Evolutionary conservation across 1,140 invertebrate genomes (phyloP).

Genomic region (Drosophila ercepeae): DNA sequence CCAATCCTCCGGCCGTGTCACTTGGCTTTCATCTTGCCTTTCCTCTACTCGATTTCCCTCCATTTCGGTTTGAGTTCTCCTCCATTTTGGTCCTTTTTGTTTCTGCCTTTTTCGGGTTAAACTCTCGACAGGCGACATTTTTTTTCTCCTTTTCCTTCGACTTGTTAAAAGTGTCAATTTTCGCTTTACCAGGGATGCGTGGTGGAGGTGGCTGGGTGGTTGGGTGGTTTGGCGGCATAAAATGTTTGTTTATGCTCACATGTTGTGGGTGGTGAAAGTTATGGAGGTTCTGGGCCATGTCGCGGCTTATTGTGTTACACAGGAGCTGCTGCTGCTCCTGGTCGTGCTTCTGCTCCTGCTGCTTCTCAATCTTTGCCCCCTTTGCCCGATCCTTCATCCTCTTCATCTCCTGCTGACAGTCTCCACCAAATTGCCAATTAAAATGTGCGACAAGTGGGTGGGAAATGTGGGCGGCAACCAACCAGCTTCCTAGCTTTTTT

Average conservation of each 20-base stretch:
- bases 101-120: conserved; percentile 61
- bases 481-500: conserved; percentile 8
- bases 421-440: conserved; percentile 78
- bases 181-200: conserved; percentile 56
- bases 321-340: conserved; percentile 47
- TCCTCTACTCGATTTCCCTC: conserved; percentile 12
- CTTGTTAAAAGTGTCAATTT: conserved; percentile 81
- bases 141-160: conserved; percentile 59
- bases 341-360: conserved; percentile 5
- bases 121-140: conserved; percentile 59
- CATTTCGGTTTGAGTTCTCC: conserved; percentile 32
- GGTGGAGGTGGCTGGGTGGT: background rate
- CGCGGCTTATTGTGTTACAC: conserved; percentile 61
- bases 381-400: background rate
- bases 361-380: conserved; percentile 5
- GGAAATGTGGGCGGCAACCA: conserved; percentile 20
- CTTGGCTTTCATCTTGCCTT: conserved; percentile 19
- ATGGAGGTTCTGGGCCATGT: conserved; percentile 35
- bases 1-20: conserved; percentile 6
- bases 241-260: conserved; percentile 72
- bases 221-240: conserved; percentile 9
- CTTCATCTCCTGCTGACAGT: conserved; percentile 53
- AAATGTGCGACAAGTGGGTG: conserved; percentile 67
- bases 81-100: conserved; percentile 6
- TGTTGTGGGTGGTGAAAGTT: conserved; percentile 9